phyloP scores from a whole-genome alignment of 2,113 vertebrate species.

The Ceratotherium simum region DNA sequence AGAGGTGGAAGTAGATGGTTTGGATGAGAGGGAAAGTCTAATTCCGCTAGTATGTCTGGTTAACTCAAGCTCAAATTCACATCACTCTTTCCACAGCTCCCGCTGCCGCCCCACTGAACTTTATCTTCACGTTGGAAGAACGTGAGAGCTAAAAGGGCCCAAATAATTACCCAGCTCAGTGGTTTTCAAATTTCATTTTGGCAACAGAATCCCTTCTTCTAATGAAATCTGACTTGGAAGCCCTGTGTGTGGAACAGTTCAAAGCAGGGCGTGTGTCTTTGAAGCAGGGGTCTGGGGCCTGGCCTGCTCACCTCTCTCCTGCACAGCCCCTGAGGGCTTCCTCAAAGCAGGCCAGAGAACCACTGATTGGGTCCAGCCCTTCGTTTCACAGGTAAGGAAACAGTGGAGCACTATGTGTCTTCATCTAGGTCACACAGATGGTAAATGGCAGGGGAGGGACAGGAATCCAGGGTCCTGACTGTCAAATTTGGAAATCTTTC shows the following conservation, averaged over 20 bases:
- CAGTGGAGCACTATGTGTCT: neutral
- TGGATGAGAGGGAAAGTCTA: neutral
- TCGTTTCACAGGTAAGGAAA: neutral
- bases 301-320: neutral
- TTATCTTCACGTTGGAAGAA: neutral
- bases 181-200: constrained; percentile 44
- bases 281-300: neutral
- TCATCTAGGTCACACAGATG: neutral
- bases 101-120: neutral
- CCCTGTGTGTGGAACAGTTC: neutral
- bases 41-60: neutral
- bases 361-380: neutral
- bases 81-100: neutral
- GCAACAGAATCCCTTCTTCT: neutral
- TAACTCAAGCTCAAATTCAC: neutral
- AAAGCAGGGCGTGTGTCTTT: constrained; percentile 7
- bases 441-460: neutral
- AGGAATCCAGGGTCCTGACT: neutral
- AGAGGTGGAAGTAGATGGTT: neutral
- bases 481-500: neutral
- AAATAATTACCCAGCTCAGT: neutral
- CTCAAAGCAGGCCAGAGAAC: neutral
- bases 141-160: neutral
- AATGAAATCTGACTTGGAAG: constrained; percentile 34
- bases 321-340: neutral